Evolutionary conservation across 1,140 invertebrate genomes (phyloP), one percentile per base, ranked within the genome.

Genomic region (Cepaea nemoralis): DNA sequence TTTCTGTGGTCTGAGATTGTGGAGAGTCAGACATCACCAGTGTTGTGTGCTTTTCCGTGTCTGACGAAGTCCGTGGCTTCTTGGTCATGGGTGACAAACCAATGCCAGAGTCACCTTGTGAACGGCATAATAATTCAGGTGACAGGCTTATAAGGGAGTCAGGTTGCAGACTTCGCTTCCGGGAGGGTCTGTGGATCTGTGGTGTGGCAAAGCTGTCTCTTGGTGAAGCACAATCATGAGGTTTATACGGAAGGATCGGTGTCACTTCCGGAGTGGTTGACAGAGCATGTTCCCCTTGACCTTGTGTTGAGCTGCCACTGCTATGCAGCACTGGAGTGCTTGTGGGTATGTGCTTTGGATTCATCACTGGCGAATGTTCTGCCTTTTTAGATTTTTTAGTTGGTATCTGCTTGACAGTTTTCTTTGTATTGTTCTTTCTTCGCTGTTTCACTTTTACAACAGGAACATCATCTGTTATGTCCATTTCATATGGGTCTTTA

Each of bases 101-200:
- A 2, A 75, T 75, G n/a, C 73, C 73, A 75, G 73, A 75, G 50
- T 75, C 73, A 12, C 42, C 73, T 12, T 75, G 73, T 35, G 73
- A 50, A 35, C 40, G 48, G 35, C 22, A 75, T 2, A 16, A 40
- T 19, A 75, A 31, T n/a, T 75, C 24, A 50, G 45, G 3, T 0
- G 48, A 75, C 5, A 75, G 16, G n/a, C 16, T 27, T 6, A n/a
- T 16, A 1, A 50, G 16, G 40, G 39, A 2, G 1, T 24, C 45
- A 3, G 31, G 42, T 33, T 50, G 40, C 8, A 33, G 31, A 19
- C 35, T 35, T 5, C 73, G 73, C 22, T 75, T 75, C 24, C 45
- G 3, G 31, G 73, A 33, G 22, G 73, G 31, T 35, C 73, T 45
- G 16, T n/a, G 16, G 31, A 50, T 50, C 31, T 75, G 73, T 1